These are phyloP conservation scores for Polylopha cassiicola DNA, from an alignment of 2,888 invertebrate species.

Conservation along the genomic window DNA sequence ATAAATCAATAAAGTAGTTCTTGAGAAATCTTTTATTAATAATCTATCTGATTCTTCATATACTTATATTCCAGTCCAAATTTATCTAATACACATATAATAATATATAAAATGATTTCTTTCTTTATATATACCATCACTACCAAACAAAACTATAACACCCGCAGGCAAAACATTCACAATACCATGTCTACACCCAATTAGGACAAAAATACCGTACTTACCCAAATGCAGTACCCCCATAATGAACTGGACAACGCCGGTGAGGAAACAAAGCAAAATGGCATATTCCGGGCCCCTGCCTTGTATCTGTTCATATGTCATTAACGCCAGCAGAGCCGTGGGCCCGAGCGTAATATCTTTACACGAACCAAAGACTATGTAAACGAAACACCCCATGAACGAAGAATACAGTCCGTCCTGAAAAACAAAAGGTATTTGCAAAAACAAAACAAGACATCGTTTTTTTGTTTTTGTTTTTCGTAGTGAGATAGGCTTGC, in stretches of 20 bases:
- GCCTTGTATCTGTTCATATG: conserved; percentile 84
- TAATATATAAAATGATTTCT: no score
- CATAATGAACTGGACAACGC: conserved; percentile 88
- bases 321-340: conserved; percentile 95
- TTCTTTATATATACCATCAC: no score
- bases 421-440: conserved; percentile 65
- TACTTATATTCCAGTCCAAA: no score
- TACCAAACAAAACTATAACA: no score
- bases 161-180: no score
- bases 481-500: no score
- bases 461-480: neutral
- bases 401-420: conserved; percentile 97
- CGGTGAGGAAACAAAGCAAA: conserved; percentile 88
- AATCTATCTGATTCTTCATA: no score
- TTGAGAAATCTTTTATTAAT: no score
- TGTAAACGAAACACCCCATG: conserved; percentile 94
- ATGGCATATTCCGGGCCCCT: conserved; percentile 87
- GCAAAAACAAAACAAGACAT: neutral
- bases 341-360: conserved; percentile 94
- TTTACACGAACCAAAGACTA: conserved; percentile 91
- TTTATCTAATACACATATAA: no score
- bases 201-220: conserved; percentile 28
- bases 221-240: conserved; percentile 88
- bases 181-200: no score
- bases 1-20: no score